Percentiles rank a stretch among this genome's conserved stretches.
Evolutionary conservation across 1,140 invertebrate genomes (phyloP).

Genomic region (Cecropterus lyciades): DNA sequence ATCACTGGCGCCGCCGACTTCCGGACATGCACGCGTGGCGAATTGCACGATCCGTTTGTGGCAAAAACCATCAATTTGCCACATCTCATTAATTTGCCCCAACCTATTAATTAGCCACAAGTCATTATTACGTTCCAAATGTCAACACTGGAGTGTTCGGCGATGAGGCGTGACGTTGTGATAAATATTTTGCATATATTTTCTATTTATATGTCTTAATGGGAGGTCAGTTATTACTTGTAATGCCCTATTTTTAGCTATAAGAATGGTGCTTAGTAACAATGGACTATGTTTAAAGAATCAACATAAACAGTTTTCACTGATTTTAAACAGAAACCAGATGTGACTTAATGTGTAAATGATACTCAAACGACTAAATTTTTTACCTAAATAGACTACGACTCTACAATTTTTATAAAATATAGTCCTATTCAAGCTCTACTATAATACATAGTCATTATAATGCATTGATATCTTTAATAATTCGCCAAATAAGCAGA

Average conservation of each 20-base stretch:
- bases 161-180: conserved; percentile 56
- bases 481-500: too few relatives aligned
- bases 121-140: conserved; percentile 40
- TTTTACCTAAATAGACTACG: too few relatives aligned
- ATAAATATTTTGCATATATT: conserved; percentile 44
- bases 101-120: conserved; percentile 22
- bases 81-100: conserved; percentile 22
- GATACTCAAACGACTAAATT: too few relatives aligned
- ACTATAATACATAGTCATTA: too few relatives aligned
- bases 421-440: too few relatives aligned
- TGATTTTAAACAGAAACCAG: too few relatives aligned
- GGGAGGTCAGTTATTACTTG: conserved; percentile 24
- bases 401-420: too few relatives aligned
- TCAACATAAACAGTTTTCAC: too few relatives aligned
- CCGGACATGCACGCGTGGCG: conserved; percentile 52
- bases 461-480: too few relatives aligned
- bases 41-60: conserved; percentile 56
- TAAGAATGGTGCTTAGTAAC: too few relatives aligned
- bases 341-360: too few relatives aligned
- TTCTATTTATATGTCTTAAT: conserved; percentile 30
- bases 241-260: conserved; percentile 6
- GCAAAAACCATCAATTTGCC: conserved; percentile 55
- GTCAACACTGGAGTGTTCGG: conserved; percentile 62
- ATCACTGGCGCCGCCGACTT: conserved; percentile 45
- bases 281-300: too few relatives aligned